These are phyloP conservation scores for Saturnia japonica DNA, from an alignment of 2,888 invertebrate species.

Conservation along the genomic window DNA sequence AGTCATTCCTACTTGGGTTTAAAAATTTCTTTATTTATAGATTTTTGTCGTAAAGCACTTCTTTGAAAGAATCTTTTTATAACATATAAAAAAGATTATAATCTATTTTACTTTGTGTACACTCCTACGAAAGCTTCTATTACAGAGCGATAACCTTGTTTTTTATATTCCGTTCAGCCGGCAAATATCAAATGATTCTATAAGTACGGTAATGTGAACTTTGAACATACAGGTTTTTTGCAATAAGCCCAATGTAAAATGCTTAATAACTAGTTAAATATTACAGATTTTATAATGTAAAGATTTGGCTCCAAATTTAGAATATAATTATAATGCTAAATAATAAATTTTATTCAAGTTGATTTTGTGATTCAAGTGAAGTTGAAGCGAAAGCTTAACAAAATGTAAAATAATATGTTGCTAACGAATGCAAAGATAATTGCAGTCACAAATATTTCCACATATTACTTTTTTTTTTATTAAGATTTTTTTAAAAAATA, in stretches of 20 bases:
- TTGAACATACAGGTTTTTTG: not conserved
- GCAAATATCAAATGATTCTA: slow-evolving; percentile 11
- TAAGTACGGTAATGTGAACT: slow-evolving; percentile 5
- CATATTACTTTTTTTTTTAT: not conserved
- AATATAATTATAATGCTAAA: not conserved
- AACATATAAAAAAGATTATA: not conserved
- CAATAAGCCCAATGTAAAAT: not conserved
- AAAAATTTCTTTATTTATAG: not conserved
- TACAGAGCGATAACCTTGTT: slow-evolving; percentile 49
- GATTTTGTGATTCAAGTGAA: too few species aligned
- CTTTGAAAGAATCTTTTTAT: not conserved
- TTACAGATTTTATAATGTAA: not conserved
- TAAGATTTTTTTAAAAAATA: not conserved
- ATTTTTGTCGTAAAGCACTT: not conserved
- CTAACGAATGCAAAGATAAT: not conserved
- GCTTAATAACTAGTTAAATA: not conserved
- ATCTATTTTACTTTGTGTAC: not conserved
- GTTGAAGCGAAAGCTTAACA: too few species aligned
- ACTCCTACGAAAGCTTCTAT: slow-evolving; percentile 12
- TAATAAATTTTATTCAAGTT: too few species aligned
- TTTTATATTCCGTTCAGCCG: slow-evolving; percentile 29
- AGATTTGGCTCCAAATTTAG: not conserved
- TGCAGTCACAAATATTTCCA: not conserved
- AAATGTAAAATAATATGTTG: not conserved
- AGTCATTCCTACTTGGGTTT: too few species aligned